Base-by-base conservation (phyloP, 2,888 invertebrate genomes). In the Smittia sp. region DNA sequence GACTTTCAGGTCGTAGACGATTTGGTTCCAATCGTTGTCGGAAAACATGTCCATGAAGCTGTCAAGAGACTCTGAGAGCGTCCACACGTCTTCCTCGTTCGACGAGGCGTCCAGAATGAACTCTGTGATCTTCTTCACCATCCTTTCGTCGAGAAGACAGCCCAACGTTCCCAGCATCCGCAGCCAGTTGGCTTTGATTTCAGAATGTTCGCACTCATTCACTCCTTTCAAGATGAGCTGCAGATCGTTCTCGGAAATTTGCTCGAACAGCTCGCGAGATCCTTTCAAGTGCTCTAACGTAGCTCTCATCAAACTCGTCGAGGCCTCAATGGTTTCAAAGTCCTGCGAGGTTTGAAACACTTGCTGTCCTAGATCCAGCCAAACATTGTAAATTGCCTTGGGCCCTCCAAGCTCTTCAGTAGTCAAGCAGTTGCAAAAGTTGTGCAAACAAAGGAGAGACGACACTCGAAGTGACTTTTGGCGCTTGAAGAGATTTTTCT, bases 41-140 rank as follows among this genome's bases (percentile, higher is more conserved):
- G 89, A 86, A 80, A 90, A 92, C 76, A 92, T 85, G 79, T 92
- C 92, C 81, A 92, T 89, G 25, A 92, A 78, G 0, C 89, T 87
- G 78, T 92, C 92, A 46, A 92, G 79, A 1, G 89, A 87, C 82
- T 92, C 92, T 0, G 91, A 90, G 39, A 89, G 82, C 3, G 91
- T 87, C 89, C 90, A 90, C 6, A 89, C 86, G 75, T 89, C 88
- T 20, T 83, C 81, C 78, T 90, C 90, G 77, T 85, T 69, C 15
- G 68, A 63, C 46, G 52, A 62, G 9, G 86, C 85, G 38, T 88
- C 87, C 52, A 90, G 77, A 76, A 91, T 84, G 78, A 89, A 89
- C 41, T 85, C 83, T 0, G 87, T 84, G 65, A 88, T 85, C 25
- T 77, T 75, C 76, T 80, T 80, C 1, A 79, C 80, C 13, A 81